Evolutionary conservation across 2,888 invertebrate genomes (phyloP).

Genomic region (Cacoxenus indagator): DNA sequence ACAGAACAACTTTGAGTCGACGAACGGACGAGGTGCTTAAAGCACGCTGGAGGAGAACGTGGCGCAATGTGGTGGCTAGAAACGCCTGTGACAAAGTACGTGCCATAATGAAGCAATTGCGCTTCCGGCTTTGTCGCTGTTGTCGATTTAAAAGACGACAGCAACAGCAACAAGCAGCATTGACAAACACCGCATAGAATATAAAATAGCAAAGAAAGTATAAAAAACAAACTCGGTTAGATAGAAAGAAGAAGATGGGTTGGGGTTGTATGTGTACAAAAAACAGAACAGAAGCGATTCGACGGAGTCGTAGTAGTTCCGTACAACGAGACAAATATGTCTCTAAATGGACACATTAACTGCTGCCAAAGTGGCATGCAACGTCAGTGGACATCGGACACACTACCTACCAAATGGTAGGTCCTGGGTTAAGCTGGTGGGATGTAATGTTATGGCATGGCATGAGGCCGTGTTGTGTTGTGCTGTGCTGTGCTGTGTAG

Average conservation of each 20-base stretch:
- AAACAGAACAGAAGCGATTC: not conserved
- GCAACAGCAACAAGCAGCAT: conserved; percentile 11
- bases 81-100: conserved; percentile 67
- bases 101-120: conserved; percentile 67
- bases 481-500: too few relatives aligned
- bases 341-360: conserved; percentile 16
- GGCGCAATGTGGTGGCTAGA: conserved; percentile 13
- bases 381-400: not conserved
- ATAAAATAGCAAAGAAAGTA: not conserved
- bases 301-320: not conserved
- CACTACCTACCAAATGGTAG: too few relatives aligned
- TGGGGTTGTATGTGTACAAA: not conserved
- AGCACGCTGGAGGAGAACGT: too few relatives aligned
- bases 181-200: conserved; percentile 4
- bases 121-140: too few relatives aligned
- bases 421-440: too few relatives aligned
- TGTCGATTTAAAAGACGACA: too few relatives aligned
- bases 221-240: not conserved
- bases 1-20: not conserved
- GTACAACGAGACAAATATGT: conserved; percentile 4
- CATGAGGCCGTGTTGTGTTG: too few relatives aligned
- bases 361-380: conserved; percentile 11
- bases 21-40: not conserved
- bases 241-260: not conserved
- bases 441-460: too few relatives aligned